Evolutionary conservation across 2,113 vertebrate species (phyloP).

Genomic region (Hucho hucho): DNA sequence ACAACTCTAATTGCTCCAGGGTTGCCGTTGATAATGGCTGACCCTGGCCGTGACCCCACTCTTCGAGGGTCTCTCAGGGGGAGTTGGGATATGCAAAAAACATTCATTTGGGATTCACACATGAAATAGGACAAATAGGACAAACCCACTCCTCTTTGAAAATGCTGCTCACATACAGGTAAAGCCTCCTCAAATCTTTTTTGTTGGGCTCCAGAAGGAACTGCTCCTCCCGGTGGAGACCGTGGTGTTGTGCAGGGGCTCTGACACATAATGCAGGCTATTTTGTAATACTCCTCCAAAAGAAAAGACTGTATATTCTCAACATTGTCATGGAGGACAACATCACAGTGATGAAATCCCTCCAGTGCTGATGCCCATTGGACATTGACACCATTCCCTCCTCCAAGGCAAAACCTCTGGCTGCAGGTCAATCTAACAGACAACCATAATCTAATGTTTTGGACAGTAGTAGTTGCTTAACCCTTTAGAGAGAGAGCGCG

Average conservation of each 20-base stretch:
- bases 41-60: no score
- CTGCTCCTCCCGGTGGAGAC: conserved; percentile 28
- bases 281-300: neutral
- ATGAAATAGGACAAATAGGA: no score
- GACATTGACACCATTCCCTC: neutral
- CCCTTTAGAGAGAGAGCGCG: neutral
- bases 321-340: neutral
- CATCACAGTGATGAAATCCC: neutral
- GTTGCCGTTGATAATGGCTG: no score
- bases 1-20: no score
- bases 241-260: conserved; percentile 2
- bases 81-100: no score
- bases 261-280: neutral
- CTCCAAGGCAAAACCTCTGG: no score
- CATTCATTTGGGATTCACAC: no score
- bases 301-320: neutral
- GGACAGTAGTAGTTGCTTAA: neutral
- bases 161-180: no score
- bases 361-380: neutral
- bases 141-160: no score
- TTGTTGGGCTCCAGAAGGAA: neutral
- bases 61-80: no score
- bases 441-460: neutral
- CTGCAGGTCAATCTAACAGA: neutral
- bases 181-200: no score